Base-by-base conservation (phyloP, 2,888 invertebrate genomes). In the Ligdia adustata region DNA sequence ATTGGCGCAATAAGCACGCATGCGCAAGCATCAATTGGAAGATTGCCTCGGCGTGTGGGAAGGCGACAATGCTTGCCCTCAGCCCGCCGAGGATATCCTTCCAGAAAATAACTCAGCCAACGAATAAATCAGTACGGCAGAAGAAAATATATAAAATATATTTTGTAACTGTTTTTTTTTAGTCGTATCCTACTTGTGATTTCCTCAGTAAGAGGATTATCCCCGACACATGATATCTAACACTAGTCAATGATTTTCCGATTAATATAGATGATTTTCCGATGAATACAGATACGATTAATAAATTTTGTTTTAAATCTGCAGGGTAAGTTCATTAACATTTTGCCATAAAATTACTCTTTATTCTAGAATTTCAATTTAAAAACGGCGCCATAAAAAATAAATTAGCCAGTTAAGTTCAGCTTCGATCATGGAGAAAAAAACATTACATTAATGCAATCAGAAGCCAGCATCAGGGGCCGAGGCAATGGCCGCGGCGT, bases 31-130 rank as follows among this genome's bases (percentile, higher is more conserved):
- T 87, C 84, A 90, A 90, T 90, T 90, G 90, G 55, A 90, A 88
- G 79, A 90, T 90, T 89, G 80, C 78, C 62, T 54, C 54, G 62
- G 59, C 64, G 80, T 82, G 89, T 87, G 89, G 89, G 88, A 82
- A 81, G 87, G 72, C 76, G 75, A 75, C 77, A 79, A 79, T 75
- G 70, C 80, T 81, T 82, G 80, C 82, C 85, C 82, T 78, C 79
- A 75, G 69, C 64, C 54, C 46, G 72, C 67, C 75, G 82, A 81
- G 89, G 88, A 90, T 89, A 84, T 89, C 89, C 89, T 90, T 90
- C 90, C 89, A 89, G 81, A 88, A 86, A 76, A 79, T 79, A 79
- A 79, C 72, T 68, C 66, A 42, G 64, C 68, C 62, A 65, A 67
- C 66, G 64, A 63, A 69, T 70, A 72, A 70, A 74, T 72, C 39